A percentile compares a stretch with the other conserved stretches of the same genome.
Evolutionary conservation across 2,113 vertebrate genomes (phyloP).

Genomic region (Syngnathus floridae): DNA sequence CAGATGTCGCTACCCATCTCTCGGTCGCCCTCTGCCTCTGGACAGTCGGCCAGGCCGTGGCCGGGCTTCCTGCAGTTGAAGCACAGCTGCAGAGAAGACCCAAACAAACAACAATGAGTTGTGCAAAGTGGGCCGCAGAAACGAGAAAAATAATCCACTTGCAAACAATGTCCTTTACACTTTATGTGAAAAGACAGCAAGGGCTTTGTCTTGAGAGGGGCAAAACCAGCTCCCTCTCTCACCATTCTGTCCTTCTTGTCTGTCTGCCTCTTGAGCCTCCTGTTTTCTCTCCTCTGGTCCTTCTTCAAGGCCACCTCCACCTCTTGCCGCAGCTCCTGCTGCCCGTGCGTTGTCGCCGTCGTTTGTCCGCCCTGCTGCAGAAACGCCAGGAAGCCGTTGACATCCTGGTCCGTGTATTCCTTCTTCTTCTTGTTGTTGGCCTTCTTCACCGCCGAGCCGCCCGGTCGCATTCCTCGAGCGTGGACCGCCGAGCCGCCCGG

Average conservation of each 20-base stretch:
- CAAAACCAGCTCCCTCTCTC: conserved; percentile 23
- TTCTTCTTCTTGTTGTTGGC: conserved; percentile 72
- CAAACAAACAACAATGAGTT: no score
- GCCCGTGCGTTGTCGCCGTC: conserved; percentile 9
- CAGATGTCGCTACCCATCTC: conserved; percentile 91
- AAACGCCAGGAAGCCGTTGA: conserved; percentile 84
- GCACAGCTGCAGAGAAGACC: conserved; percentile 74
- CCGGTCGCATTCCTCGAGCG: conserved; percentile 39
- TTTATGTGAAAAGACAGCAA: background rate
- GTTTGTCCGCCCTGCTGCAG: conserved; percentile 59
- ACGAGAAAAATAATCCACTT: no score
- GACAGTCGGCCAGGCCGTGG: conserved; percentile 88
- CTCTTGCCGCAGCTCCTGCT: conserved; percentile 54
- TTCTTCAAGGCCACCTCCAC: conserved; percentile 71
- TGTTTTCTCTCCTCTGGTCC: conserved; percentile 76
- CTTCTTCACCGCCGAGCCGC: conserved; percentile 45
- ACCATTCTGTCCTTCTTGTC: conserved; percentile 83
- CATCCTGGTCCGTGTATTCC: conserved; percentile 76
- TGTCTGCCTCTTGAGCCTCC: conserved; percentile 80
- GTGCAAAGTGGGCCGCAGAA: no score
- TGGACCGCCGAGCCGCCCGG: conserved; percentile 12
- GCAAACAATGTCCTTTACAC: no score
- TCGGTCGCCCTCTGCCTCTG: conserved; percentile 78
- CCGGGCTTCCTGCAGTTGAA: conserved; percentile 92
- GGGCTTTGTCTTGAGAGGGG: no score